These are phyloP conservation scores for Leucoraja ocellata DNA, from an alignment of 2,797 vertebrate species.

Conservation along the genomic window DNA sequence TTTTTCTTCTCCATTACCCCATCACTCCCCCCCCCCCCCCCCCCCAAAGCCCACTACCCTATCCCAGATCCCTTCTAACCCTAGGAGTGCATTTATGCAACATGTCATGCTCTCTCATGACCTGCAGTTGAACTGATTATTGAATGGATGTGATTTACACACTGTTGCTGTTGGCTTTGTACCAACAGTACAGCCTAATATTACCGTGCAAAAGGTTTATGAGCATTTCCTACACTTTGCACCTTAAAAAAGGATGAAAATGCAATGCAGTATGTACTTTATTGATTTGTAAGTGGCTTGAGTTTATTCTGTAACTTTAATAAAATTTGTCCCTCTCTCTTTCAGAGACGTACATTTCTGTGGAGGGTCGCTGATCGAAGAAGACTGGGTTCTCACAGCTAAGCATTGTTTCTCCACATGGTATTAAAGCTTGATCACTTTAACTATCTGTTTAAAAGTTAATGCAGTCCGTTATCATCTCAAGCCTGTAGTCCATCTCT, in stretches of 20 bases:
- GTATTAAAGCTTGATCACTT: conserved; percentile 47
- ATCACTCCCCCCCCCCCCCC: too few species aligned
- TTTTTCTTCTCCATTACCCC: background rate
- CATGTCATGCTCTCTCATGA: background rate
- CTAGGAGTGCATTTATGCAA: background rate
- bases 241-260: background rate
- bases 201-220: background rate
- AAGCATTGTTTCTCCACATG: conserved; percentile 86
- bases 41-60: too few species aligned
- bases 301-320: background rate
- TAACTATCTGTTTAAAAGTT: too few species aligned
- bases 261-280: background rate
- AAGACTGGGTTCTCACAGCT: conserved; percentile 91
- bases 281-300: background rate
- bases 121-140: background rate
- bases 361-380: conserved; percentile 85
- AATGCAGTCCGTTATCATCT: too few species aligned
- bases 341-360: conserved; percentile 83
- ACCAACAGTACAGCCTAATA: background rate
- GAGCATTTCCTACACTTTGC: background rate
- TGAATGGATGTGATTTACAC: background rate
- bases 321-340: conserved; percentile 36
- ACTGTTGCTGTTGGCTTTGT: background rate
- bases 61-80: too few species aligned
- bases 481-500: background rate